Base-by-base conservation (phyloP, 2,113 vertebrate species). In the Eublepharis macularius region DNA sequence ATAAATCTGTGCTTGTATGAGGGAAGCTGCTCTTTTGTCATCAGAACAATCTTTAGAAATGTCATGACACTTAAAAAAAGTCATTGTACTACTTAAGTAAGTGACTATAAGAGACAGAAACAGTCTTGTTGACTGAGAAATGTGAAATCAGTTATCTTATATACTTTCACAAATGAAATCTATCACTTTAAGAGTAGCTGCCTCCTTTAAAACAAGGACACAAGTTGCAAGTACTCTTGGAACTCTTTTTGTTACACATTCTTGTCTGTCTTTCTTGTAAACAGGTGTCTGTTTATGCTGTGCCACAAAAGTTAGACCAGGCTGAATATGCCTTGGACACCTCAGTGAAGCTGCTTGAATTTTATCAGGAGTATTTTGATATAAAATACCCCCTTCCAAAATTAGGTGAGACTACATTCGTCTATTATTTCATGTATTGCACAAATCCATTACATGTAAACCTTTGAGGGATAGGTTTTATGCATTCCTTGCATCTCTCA, bases 211-310 rank as follows among this genome's bases (percentile, higher is more conserved):
- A 51, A 39, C 19, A 43, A 29, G 39, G 47, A 76, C 17, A 63
- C 76, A 51, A 29, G 13, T n/a, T 34, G 26, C 14, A 17, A 5
- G 17, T 17, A 7, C 16, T 54, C 4, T 63, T 54, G 17, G 6
- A n/a, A 11, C n/a, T 68, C 75, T 1, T 10, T 32, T 21, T 47
- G 9, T 74, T 14, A 76, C 36, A 19, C 14, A 1, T 65, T n/a
- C 21, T 26, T 65, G 13, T n/a, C 57, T 63, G 21, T 39, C 36
- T 75, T 12, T 90, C 0, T 82, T 81, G 90, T 60, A 76, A 77
- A 70, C 87, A 99, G 98, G 96, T 99, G 36, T 99, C 98, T 29
- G 95, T 98, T 51, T 98, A 98, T 94, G 94, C 97, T 65, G 76
- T 98, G 63, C 97, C 97, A 19, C 96, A 97, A 91, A 98, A 98